These are phyloP conservation scores for Cephonodes hylas DNA, from an alignment of 2,888 invertebrate species.

Conservation along the genomic window DNA sequence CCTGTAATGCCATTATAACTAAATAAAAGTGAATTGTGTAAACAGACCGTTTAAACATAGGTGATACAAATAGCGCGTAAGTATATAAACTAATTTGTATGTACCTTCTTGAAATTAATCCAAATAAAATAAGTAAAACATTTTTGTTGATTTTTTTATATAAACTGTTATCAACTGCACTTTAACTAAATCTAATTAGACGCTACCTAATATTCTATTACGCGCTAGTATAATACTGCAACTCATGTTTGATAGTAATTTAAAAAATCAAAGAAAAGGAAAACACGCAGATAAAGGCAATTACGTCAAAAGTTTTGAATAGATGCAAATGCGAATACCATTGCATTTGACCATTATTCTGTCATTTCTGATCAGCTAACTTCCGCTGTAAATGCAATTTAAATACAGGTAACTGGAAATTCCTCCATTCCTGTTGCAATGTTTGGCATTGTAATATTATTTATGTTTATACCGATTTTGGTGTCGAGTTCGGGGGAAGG, in stretches of 20 bases:
- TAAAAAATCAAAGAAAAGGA: not conserved
- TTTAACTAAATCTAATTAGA: too few relatives aligned
- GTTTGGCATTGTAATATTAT: conserved; percentile 37
- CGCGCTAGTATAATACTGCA: too few relatives aligned
- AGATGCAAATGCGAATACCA: not conserved
- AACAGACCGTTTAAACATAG: too few relatives aligned
- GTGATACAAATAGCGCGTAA: too few relatives aligned
- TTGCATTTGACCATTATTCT: conserved; percentile 15
- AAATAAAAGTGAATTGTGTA: too few relatives aligned
- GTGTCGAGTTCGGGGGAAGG: conserved; percentile 57
- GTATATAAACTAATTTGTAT: too few relatives aligned
- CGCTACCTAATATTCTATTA: too few relatives aligned
- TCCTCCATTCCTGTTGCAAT: conserved; percentile 37
- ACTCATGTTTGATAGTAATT: too few relatives aligned
- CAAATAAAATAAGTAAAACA: too few relatives aligned
- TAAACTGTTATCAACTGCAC: too few relatives aligned
- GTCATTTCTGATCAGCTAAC: conserved; percentile 48
- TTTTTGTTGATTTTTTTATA: too few relatives aligned
- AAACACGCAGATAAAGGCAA: not conserved
- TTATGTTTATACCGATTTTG: conserved; percentile 45
- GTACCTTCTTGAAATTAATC: too few relatives aligned
- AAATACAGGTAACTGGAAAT: conserved; percentile 28
- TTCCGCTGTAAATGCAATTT: conserved; percentile 53
- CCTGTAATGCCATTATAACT: not conserved
- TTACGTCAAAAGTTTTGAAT: not conserved